Conservation (phyloP, 2,888 invertebrate genomes). For the Aspidapion aeneum region DNA sequence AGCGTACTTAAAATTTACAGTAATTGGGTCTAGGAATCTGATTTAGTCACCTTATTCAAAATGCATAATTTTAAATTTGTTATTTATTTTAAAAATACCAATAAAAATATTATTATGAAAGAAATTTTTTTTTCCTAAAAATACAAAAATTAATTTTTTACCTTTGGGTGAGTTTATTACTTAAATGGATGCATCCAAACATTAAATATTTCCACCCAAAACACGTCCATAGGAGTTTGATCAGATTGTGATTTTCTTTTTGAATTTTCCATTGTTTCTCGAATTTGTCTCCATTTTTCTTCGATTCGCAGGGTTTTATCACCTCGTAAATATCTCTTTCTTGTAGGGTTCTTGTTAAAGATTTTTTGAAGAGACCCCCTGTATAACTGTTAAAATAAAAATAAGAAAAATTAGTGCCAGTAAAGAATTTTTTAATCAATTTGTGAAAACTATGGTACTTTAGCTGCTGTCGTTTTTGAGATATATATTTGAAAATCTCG, state of each 20-base stretch:
- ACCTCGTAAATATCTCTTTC: constrained; percentile 58
- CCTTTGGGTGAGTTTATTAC: constrained; percentile 27
- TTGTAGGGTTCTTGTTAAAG: constrained; percentile 58
- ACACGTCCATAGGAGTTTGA: constrained; percentile 30
- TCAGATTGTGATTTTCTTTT: constrained; percentile 25
- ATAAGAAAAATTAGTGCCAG: background rate
- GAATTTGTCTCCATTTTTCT: constrained; percentile 37
- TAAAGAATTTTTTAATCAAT: too few species aligned
- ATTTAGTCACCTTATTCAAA: too few species aligned
- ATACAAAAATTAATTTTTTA: too few species aligned
- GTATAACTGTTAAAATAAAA: constrained; percentile 58
- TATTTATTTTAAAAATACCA: too few species aligned
- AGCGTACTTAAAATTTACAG: too few species aligned
- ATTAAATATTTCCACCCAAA: constrained; percentile 31
- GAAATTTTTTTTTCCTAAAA: too few species aligned
- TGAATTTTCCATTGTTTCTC: constrained; percentile 36
- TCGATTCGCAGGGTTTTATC: constrained; percentile 45
- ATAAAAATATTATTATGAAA: too few species aligned
- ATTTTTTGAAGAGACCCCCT: constrained; percentile 61
- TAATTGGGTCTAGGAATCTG: too few species aligned
- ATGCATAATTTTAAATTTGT: too few species aligned
- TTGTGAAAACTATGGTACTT: too few species aligned
- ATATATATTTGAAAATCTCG: too few species aligned
- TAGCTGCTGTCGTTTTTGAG: too few species aligned
- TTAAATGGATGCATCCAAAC: constrained; percentile 26